Evolutionary conservation across 2,113 vertebrate genomes (phyloP).

Genomic region (Porphyrio hochstetteri): DNA sequence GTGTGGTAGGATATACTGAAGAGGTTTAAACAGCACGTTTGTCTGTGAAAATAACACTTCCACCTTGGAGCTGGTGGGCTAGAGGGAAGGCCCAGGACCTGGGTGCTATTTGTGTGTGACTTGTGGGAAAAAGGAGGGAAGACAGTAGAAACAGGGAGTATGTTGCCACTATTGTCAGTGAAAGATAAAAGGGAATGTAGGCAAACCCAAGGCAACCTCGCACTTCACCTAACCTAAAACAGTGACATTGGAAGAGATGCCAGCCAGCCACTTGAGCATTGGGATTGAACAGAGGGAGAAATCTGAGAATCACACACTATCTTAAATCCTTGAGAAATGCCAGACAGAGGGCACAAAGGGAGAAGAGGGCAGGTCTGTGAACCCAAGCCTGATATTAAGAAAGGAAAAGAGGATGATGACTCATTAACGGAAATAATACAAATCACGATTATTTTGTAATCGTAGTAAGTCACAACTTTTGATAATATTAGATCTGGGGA

Average conservation of each 20-base stretch:
- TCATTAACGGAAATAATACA: background rate
- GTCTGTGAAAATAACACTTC: background rate
- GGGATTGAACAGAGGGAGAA: background rate
- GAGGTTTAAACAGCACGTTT: background rate
- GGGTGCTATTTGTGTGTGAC: accelerated
- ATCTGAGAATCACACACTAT: background rate
- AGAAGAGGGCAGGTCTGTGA: background rate
- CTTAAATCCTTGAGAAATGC: background rate
- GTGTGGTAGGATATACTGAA: background rate
- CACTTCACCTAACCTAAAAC: background rate
- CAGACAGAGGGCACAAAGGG: background rate
- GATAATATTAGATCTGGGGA: background rate
- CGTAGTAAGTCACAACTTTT: background rate
- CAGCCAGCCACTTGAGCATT: background rate
- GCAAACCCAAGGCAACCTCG: background rate
- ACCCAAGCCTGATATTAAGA: background rate
- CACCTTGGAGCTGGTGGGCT: background rate
- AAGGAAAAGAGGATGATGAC: background rate
- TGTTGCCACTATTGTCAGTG: background rate
- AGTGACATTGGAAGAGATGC: background rate
- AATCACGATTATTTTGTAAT: background rate
- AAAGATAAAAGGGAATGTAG: background rate
- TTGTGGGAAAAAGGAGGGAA: background rate
- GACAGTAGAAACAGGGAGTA: background rate
- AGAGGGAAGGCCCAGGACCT: background rate